These are phyloP conservation scores for Eriosoma lanigerum DNA, from an alignment of 1,140 invertebrate species.

Conservation along the genomic window DNA sequence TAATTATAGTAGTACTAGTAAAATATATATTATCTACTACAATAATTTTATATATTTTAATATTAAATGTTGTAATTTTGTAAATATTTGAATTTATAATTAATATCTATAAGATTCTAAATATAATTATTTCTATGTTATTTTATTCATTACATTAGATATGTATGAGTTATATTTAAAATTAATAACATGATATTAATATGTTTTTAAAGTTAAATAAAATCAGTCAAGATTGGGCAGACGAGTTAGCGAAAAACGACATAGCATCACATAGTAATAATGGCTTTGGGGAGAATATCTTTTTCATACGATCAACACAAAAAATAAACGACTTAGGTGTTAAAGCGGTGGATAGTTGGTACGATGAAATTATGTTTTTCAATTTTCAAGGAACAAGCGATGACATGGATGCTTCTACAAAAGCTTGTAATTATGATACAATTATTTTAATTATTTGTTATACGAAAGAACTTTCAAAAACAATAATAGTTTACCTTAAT, in stretches of 20 bases:
- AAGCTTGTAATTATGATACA: neutral
- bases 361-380: neutral
- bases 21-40: no score
- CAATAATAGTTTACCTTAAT: no score
- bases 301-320: neutral
- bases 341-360: slow-evolving; percentile 9
- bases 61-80: no score
- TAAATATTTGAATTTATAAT: no score
- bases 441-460: neutral
- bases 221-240: neutral
- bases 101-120: no score
- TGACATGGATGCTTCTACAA: neutral
- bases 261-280: neutral
- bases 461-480: no score
- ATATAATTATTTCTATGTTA: no score
- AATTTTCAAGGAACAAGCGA: slow-evolving; percentile 4
- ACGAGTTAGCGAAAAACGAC: neutral
- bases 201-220: neutral
- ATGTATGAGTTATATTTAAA: no score
- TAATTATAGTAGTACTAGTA: no score
- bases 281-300: slow-evolving; percentile 7
- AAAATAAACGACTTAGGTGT: neutral
- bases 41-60: no score
- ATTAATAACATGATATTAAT: no score
- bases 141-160: no score